phyloP scores from a whole-genome alignment of 2,888 invertebrate genomes.

The Archaeoteleia sp. region DNA sequence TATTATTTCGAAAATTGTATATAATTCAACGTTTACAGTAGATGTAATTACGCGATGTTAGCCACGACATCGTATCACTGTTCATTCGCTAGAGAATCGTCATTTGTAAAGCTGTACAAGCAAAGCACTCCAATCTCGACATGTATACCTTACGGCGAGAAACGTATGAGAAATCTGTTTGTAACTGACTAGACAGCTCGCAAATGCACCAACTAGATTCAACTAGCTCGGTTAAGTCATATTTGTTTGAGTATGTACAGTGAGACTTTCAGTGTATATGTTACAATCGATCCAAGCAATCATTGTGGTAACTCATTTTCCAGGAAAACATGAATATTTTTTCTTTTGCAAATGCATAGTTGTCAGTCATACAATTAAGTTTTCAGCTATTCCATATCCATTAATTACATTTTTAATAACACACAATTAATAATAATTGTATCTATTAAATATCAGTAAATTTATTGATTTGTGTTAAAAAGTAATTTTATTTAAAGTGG shows the following conservation, averaged over 20 bases:
- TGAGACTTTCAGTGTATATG: slow-evolving; percentile 13
- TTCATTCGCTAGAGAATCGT: slow-evolving; percentile 34
- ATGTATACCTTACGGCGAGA: slow-evolving; percentile 40
- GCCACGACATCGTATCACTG: slow-evolving; percentile 33
- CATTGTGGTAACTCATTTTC: neutral
- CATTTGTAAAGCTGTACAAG: slow-evolving; percentile 40
- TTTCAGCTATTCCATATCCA: too few species aligned
- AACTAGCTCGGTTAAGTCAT: slow-evolving; percentile 31
- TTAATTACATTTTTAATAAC: too few species aligned
- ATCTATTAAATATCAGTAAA: too few species aligned
- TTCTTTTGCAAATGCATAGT: too few species aligned
- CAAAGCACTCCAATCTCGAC: slow-evolving; percentile 40
- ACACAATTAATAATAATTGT: too few species aligned
- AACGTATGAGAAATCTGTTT: slow-evolving; percentile 39
- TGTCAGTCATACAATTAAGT: too few species aligned
- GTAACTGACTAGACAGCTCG: slow-evolving; percentile 38
- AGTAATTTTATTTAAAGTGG: too few species aligned
- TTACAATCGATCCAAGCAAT: slow-evolving; percentile 2
- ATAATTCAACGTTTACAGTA: too few species aligned
- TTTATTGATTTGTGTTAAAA: too few species aligned
- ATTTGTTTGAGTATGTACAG: slow-evolving; percentile 26
- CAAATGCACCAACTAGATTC: slow-evolving; percentile 29
- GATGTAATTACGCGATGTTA: slow-evolving; percentile 30
- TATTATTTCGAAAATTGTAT: too few species aligned
- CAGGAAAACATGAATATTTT: neutral